Percentiles rank a stretch among this genome's conserved stretches.
These are phyloP conservation scores for Petrocephalus zakoni DNA, from an alignment of 2,113 vertebrate genomes.

Conservation along the genomic window DNA sequence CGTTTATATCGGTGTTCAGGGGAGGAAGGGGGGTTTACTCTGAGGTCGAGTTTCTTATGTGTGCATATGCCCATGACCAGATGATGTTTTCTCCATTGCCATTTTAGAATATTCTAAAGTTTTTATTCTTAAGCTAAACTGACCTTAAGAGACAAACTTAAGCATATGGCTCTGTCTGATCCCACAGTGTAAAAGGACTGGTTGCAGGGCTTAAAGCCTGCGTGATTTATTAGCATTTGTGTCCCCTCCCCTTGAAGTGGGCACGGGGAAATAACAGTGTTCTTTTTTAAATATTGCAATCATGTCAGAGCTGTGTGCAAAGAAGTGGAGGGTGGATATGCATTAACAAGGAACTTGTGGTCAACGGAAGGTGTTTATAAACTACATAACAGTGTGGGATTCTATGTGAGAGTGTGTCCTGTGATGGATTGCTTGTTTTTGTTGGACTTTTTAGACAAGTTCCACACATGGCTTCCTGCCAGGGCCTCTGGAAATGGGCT, in stretches of 20 bases:
- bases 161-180: not conserved
- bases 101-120: not conserved
- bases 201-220: not conserved
- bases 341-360: not conserved
- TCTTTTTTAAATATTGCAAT: not conserved
- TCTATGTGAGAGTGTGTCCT: not conserved
- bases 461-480: not conserved
- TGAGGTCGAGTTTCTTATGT: not conserved
- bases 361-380: not conserved
- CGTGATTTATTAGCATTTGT: not conserved
- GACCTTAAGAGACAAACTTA: not conserved
- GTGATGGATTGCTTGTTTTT: not conserved
- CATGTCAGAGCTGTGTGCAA: not conserved
- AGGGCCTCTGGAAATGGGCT: not conserved
- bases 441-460: not conserved
- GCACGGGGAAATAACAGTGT: not conserved
- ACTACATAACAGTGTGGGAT: not conserved
- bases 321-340: not conserved
- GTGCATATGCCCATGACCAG: not conserved
- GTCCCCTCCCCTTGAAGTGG: not conserved
- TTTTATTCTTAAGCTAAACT: not conserved
- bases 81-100: not conserved
- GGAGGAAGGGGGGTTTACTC: not conserved
- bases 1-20: not conserved
- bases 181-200: not conserved